Evolutionary conservation across 2,888 invertebrate species (phyloP), one percentile per base, ranked within the genome.

Genomic region (Bombyx huttoni): DNA sequence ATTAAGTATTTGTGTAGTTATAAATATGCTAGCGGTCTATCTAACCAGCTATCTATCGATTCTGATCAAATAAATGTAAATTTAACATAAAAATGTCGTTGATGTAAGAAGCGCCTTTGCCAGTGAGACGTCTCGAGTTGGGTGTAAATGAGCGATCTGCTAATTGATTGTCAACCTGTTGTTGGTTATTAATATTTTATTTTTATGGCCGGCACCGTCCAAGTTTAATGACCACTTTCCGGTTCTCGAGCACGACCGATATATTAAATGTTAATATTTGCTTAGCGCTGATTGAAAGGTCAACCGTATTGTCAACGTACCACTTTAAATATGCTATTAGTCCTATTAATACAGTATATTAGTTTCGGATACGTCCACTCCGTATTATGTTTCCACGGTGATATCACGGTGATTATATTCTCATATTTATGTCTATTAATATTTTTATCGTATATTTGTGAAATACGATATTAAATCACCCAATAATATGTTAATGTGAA

Each of bases 181-280:
- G 69, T 73, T 80, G 76, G 82, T 81, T 82, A 79, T 81, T 81
- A 77, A 84, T 85, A 83, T 82, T 85, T 82, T 79, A 79, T 81
- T 78, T 84, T 85, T 81, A 82, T 75, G 61, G 64, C 62, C 65
- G 60, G 62, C 72, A 72, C 76, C 72, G 73, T 74, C 77, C 70
- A 69, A 71, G 69, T 75, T 78, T 78, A 80, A 85, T 73, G 78
- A 73, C 69, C 75, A 67, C 73, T 81, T 82, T 82, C 85, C 86
- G 81, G 81, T 74, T 72, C 62, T 69, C 67, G 63, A 67, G 75
- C 72, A 69, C 66, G 70, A 65, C 65, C 72, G 67, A 75, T 74
- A 76, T 76, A 80, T 70, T 68, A 70, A 77, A 77, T 74, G 73
- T 62, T 76, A 73, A 81, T 77, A 78, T 78, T 82, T 75, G 70